Percentiles rank a stretch among this genome's conserved stretches.
These are phyloP conservation scores for Spongilla lacustris DNA, from an alignment of 37 sponge, comb jelly and placozoan species.

Conservation along the genomic window DNA sequence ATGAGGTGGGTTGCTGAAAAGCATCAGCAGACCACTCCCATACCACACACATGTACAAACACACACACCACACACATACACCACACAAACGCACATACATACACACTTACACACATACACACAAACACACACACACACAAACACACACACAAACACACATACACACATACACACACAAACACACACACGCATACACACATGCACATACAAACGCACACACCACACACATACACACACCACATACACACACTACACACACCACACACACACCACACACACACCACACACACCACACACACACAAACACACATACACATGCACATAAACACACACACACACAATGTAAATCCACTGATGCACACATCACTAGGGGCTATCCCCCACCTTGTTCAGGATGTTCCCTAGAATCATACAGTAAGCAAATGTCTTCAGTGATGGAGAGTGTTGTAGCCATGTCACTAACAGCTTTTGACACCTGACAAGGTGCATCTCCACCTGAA, in stretches of 20 bases:
- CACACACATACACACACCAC: conserved; percentile 7
- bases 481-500: background rate
- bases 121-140: background rate
- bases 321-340: background rate
- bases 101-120: too few species aligned
- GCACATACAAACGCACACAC: too few species aligned
- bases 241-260: too few species aligned
- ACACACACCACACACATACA: background rate
- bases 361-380: background rate
- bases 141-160: background rate
- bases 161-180: background rate
- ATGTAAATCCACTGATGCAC: too few species aligned
- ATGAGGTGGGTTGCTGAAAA: too few species aligned
- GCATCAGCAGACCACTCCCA: too few species aligned
- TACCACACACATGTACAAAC: background rate
- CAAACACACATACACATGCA: too few species aligned
- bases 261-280: background rate
- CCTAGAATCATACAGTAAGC: background rate
- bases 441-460: background rate
- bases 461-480: background rate
- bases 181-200: background rate
- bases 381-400: background rate
- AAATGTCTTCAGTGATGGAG: background rate
- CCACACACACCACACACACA: conserved; percentile 1
- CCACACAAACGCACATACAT: background rate